These are phyloP conservation scores for Pleuronectes platessa DNA, from an alignment of 2,113 vertebrate genomes.

Conservation along the genomic window DNA sequence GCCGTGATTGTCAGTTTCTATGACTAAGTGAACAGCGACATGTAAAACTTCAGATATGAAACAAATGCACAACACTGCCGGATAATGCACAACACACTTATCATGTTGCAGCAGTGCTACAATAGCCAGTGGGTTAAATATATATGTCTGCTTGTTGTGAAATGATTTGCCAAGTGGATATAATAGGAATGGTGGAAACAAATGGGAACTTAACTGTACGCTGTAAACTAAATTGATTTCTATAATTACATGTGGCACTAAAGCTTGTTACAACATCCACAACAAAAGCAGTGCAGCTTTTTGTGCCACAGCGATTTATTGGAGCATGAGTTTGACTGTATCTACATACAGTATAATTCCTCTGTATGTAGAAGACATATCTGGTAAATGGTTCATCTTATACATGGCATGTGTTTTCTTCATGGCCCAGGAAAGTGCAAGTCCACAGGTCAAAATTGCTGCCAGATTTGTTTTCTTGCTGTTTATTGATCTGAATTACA, in stretches of 20 bases:
- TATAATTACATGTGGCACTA: conserved; percentile 5
- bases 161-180: background rate
- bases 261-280: conserved; percentile 3
- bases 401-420: no score
- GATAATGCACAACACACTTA: conserved; percentile 36
- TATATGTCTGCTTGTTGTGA: conserved; percentile 12
- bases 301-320: background rate
- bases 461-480: no score
- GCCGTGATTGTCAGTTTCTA: background rate
- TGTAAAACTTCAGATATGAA: conserved; percentile 18
- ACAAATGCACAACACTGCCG: conserved; percentile 9
- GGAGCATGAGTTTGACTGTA: no score
- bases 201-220: conserved; percentile 20
- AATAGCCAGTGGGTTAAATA: conserved; percentile 24
- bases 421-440: no score
- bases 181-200: conserved; percentile 17
- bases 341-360: no score
- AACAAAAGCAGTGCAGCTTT: conserved; percentile 3
- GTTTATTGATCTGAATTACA: no score
- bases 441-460: no score
- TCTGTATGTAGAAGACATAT: no score
- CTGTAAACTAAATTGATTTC: conserved; percentile 35
- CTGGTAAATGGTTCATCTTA: no score
- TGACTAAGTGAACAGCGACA: conserved; percentile 1
- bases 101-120: background rate